A percentile compares a stretch with the other conserved stretches of the same genome.
Evolutionary conservation across 2,888 invertebrate genomes (phyloP).

Genomic region (Trypoxylon attenuatum): DNA sequence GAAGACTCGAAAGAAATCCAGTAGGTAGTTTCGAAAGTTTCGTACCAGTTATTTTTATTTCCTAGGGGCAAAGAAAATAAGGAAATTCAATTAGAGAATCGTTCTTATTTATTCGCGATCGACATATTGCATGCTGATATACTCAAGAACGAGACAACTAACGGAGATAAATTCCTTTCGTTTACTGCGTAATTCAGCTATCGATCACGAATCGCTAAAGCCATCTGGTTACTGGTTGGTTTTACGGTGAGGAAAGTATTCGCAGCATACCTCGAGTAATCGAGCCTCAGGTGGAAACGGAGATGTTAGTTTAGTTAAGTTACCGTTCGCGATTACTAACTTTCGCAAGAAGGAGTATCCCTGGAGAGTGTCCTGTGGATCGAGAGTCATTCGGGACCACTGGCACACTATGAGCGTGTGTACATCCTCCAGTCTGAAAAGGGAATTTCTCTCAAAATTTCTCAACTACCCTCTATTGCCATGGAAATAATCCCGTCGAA

Average conservation of each 20-base stretch:
- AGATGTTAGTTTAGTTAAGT: slow-evolving; percentile 56
- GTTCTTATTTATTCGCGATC: too few relatives aligned
- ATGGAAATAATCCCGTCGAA: too few relatives aligned
- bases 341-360: slow-evolving; percentile 59
- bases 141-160: too few relatives aligned
- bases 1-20: slow-evolving; percentile 73
- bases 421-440: slow-evolving; percentile 27
- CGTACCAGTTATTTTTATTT: slow-evolving; percentile 69
- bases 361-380: slow-evolving; percentile 55
- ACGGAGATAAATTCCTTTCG: too few relatives aligned
- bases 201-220: neutral
- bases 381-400: slow-evolving; percentile 59
- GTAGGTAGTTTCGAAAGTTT: slow-evolving; percentile 61
- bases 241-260: neutral
- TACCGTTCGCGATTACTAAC: slow-evolving; percentile 60
- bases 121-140: too few relatives aligned
- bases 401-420: slow-evolving; percentile 45
- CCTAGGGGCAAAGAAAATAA: slow-evolving; percentile 52
- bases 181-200: too few relatives aligned
- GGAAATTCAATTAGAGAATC: neutral
- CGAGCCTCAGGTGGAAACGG: slow-evolving; percentile 54
- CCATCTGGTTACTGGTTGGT: neutral
- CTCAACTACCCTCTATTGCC: too few relatives aligned
- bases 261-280: slow-evolving; percentile 59
- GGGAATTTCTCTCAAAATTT: too few relatives aligned